A percentile compares a stretch with the other conserved stretches of the same genome.
Conservation (phyloP, 2,888 invertebrate genomes). For the Mimas tiliae region DNA sequence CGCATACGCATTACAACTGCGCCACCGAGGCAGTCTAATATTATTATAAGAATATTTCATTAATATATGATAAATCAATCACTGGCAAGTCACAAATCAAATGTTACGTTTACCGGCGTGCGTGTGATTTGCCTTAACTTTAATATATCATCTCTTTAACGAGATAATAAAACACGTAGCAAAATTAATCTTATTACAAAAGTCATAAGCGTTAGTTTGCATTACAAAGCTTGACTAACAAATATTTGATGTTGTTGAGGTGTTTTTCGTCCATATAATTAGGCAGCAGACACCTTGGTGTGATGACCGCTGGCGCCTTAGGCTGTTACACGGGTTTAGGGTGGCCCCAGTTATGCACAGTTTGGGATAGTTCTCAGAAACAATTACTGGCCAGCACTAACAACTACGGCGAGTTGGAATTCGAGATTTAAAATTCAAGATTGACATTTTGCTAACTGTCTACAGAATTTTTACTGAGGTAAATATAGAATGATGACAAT, state of each 20-base stretch:
- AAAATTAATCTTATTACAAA: constrained; percentile 46
- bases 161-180: constrained; percentile 33
- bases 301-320: constrained; percentile 76
- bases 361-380: constrained; percentile 38
- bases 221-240: constrained; percentile 36
- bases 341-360: constrained; percentile 44
- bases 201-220: constrained; percentile 42
- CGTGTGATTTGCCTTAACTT: constrained; percentile 10
- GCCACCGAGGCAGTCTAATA: no score
- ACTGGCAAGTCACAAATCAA: not conserved
- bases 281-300: constrained; percentile 78
- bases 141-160: constrained; percentile 51
- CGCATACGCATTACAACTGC: no score
- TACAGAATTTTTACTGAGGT: no score
- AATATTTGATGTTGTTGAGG: constrained; percentile 52
- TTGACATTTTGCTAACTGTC: no score
- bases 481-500: no score
- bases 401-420: not conserved
- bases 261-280: constrained; percentile 69
- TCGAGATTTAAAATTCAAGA: not conserved
- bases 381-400: not conserved
- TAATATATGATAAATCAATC: not conserved
- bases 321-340: constrained; percentile 52
- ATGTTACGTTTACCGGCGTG: constrained; percentile 23
- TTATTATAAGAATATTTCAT: no score